Percentiles rank a stretch among this genome's conserved stretches.
phyloP scores from a whole-genome alignment of 2,888 invertebrate genomes.

The Cheilosia grossa region DNA sequence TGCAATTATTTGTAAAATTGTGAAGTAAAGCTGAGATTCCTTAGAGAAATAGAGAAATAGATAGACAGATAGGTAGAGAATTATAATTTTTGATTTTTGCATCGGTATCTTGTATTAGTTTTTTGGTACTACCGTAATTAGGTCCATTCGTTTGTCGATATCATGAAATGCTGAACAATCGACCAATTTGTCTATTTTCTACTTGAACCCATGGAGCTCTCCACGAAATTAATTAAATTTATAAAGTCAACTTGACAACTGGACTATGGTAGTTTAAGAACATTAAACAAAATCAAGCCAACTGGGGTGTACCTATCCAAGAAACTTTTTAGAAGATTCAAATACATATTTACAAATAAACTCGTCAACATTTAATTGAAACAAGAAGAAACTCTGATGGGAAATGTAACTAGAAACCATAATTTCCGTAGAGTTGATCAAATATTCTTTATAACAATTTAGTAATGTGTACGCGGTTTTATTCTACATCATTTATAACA shows the following conservation, averaged over 20 bases:
- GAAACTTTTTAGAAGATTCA: not conserved
- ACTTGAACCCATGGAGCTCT: not conserved
- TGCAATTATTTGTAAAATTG: slow-evolving; percentile 55
- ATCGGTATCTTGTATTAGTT: slow-evolving; percentile 17
- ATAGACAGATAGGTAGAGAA: slow-evolving; percentile 10
- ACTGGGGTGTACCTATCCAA: not conserved
- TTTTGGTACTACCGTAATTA: slow-evolving; percentile 7
- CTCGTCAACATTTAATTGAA: not conserved
- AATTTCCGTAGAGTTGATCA: not conserved
- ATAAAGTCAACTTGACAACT: slow-evolving; percentile 1
- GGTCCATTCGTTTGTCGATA: slow-evolving; percentile 18
- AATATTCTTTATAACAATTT: not conserved
- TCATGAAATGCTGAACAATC: not conserved
- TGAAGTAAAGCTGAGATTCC: slow-evolving; percentile 59
- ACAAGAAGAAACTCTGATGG: not conserved
- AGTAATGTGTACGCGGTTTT: not conserved
- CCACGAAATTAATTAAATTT: not conserved
- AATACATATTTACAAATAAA: not conserved
- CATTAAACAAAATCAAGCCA: not conserved
- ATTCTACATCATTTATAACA: not conserved
- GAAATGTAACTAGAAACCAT: slow-evolving; percentile 1
- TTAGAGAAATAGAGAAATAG: slow-evolving; percentile 21
- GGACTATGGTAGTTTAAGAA: not conserved
- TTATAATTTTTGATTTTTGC: slow-evolving; percentile 44
- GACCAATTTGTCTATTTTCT: not conserved